These are phyloP conservation scores for Chelonoidis abingdonii DNA, from an alignment of 2,113 vertebrate genomes.

Conservation along the genomic window DNA sequence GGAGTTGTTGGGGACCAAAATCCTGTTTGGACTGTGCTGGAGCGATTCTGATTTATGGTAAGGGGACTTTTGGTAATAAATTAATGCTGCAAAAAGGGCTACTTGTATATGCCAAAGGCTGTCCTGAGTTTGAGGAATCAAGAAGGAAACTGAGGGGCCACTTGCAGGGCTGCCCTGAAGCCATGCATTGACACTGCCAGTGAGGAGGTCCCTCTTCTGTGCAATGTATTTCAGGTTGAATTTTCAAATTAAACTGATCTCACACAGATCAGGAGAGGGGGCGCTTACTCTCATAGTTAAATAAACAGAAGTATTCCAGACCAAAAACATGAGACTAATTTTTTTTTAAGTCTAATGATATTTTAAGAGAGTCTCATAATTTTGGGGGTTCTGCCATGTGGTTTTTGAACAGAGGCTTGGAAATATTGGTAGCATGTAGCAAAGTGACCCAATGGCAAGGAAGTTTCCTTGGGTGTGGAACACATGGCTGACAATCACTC, in stretches of 20 bases:
- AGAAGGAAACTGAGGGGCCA: not conserved
- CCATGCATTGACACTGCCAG: not conserved
- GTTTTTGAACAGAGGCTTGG: not conserved
- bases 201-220: not conserved
- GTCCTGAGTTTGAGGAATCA: not conserved
- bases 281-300: not conserved
- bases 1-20: not conserved
- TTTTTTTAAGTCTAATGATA: not conserved
- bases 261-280: not conserved
- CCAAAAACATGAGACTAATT: not conserved
- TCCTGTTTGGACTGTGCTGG: not conserved
- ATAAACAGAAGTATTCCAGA: not conserved
- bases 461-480: not conserved
- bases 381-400: not conserved
- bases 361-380: not conserved
- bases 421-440: not conserved
- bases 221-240: not conserved
- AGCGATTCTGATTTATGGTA: not conserved
- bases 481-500: not conserved
- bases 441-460: not conserved
- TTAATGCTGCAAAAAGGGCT: not conserved
- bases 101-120: not conserved
- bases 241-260: not conserved
- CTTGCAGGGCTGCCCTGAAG: not conserved
- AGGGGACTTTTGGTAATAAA: not conserved